Percentiles rank a stretch among this genome's conserved stretches.
Conservation (phyloP, 2,888 invertebrate genomes). For the Candidula unifasciata region DNA sequence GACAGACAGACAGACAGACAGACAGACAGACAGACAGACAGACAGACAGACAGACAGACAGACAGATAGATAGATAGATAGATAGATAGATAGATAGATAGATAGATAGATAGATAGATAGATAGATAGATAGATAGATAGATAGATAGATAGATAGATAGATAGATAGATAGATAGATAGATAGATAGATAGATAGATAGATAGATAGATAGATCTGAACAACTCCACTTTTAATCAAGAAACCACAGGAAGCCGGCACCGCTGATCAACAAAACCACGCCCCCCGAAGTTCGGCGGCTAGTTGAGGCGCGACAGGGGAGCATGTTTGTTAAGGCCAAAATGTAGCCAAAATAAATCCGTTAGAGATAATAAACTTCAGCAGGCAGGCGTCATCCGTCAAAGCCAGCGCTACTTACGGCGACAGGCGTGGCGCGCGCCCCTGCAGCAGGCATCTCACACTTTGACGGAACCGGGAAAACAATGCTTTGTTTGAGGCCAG, state of each 20-base stretch:
- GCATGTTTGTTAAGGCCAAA: not conserved
- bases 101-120: not conserved
- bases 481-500: not conserved
- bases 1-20: not conserved
- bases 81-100: not conserved
- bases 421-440: not conserved
- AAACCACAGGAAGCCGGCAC: not conserved
- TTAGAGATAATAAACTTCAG: not conserved
- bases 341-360: not conserved
- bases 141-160: not conserved
- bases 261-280: not conserved
- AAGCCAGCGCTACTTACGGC: not conserved
- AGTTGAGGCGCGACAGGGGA: no score
- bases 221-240: not conserved
- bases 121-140: not conserved
- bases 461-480: constrained; percentile 17
- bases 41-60: not conserved
- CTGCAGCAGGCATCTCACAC: not conserved
- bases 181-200: constrained; percentile 11
- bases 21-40: not conserved
- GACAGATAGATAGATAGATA: not conserved
- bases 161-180: constrained; percentile 20
- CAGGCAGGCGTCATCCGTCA: constrained; percentile 6
- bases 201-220: not conserved
- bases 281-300: not conserved